Percentiles rank a stretch among this genome's conserved stretches.
Evolutionary conservation across 2,888 invertebrate species (phyloP).

Genomic region (Labia minor): DNA sequence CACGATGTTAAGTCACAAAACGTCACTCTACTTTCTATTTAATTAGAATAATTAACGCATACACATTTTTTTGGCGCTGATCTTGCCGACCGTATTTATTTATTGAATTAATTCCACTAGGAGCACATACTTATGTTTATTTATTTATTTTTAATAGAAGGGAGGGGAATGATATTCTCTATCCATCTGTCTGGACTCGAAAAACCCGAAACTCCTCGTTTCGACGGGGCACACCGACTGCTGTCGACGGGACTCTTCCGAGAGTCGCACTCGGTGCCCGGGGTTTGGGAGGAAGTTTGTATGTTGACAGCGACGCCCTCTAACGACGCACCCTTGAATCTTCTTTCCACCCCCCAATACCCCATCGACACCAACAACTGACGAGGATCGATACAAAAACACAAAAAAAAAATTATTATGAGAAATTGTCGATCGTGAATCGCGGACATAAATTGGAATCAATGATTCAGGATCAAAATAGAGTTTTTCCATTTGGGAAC

Average conservation of each 20-base stretch:
- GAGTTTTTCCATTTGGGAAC: neutral
- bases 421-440: neutral
- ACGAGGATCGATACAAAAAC: conserved; percentile 13
- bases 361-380: neutral
- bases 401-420: neutral
- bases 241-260: neutral
- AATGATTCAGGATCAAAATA: neutral
- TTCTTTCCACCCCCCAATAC: neutral
- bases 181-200: too few relatives aligned
- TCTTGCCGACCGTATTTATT: too few relatives aligned
- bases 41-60: too few relatives aligned
- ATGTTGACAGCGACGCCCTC: neutral
- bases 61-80: too few relatives aligned
- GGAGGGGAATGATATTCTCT: too few relatives aligned
- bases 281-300: neutral
- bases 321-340: neutral
- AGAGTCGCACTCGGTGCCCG: too few relatives aligned
- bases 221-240: neutral
- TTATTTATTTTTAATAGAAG: too few relatives aligned
- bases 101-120: too few relatives aligned
- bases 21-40: too few relatives aligned
- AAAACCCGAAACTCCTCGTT: too few relatives aligned
- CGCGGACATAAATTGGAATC: neutral
- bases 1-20: too few relatives aligned
- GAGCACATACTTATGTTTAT: too few relatives aligned